Evolutionary conservation across 1,140 invertebrate species (phyloP).

Genomic region (Subanguina moxae): DNA sequence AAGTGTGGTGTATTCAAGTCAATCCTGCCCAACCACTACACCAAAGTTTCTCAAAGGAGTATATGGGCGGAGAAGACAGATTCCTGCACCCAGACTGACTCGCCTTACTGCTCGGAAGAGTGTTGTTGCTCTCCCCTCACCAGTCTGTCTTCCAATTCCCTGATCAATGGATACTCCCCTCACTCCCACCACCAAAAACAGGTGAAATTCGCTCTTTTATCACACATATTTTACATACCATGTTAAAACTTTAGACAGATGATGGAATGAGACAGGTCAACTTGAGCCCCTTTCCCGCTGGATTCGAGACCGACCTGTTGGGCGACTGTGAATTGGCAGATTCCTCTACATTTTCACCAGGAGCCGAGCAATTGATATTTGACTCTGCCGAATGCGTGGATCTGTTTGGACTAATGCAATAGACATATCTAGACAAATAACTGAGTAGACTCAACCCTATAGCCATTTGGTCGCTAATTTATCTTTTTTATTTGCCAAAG

Average conservation of each 20-base stretch:
- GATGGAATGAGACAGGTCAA: neutral
- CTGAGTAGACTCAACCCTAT: no score
- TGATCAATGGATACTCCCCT: slow-evolving; percentile 1
- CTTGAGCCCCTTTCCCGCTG: slow-evolving; percentile 1
- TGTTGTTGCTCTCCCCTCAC: neutral
- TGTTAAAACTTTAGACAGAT: neutral
- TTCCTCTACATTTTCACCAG: slow-evolving; percentile 10
- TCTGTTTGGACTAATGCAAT: slow-evolving; percentile 6
- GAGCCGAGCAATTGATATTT: neutral
- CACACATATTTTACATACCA: neutral
- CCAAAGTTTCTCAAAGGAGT: neutral
- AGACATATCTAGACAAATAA: no score
- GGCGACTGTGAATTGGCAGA: slow-evolving; percentile 11
- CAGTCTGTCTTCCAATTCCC: slow-evolving; percentile 1
- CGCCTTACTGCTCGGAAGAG: neutral
- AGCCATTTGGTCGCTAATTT: no score
- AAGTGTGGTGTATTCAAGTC: neutral
- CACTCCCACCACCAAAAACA: neutral
- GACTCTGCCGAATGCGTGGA: neutral
- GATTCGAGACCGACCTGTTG: neutral
- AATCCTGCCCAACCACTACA: neutral
- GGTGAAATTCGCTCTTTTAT: neutral
- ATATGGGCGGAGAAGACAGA: neutral
- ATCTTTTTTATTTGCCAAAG: no score
- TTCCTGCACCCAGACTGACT: neutral